Evolutionary conservation across 2,797 vertebrate genomes (phyloP).

Genomic region (Neostethus bicornis): DNA sequence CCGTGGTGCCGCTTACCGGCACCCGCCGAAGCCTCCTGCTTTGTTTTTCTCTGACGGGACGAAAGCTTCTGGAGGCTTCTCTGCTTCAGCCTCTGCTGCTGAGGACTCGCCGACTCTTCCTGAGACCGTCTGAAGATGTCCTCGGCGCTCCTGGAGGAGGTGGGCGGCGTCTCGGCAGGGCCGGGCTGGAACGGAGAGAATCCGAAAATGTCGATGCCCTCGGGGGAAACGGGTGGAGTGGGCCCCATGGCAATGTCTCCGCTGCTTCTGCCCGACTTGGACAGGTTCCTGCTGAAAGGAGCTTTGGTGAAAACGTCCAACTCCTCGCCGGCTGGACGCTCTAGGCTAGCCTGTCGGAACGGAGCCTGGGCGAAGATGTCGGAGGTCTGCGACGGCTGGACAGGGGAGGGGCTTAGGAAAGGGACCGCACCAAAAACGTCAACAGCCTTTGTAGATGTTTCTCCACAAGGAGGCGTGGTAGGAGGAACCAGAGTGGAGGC

Average conservation of each 20-base stretch:
- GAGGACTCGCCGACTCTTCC: constrained; percentile 84
- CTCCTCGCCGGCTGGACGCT: constrained; percentile 75
- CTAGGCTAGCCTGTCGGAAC: constrained; percentile 75
- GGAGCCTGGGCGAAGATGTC: constrained; percentile 77
- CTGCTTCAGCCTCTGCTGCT: constrained; percentile 89
- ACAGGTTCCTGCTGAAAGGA: constrained; percentile 88
- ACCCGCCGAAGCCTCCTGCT: constrained; percentile 81
- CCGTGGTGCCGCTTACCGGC: constrained; percentile 92
- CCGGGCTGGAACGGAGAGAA: constrained; percentile 89
- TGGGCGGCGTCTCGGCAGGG: constrained; percentile 46
- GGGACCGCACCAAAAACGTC: constrained; percentile 92
- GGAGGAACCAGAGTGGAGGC: constrained; percentile 34
- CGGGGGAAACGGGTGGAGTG: constrained; percentile 76
- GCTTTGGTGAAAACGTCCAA: constrained; percentile 96
- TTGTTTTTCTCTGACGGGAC: constrained; percentile 88
- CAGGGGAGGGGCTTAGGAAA: constrained; percentile 77
- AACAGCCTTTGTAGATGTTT: constrained; percentile 60
- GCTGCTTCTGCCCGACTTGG: constrained; percentile 67
- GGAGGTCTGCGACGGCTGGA: no score
- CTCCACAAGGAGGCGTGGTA: constrained; percentile 34
- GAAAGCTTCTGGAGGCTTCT: constrained; percentile 91
- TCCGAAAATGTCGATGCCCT: constrained; percentile 87
- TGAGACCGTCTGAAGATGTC: constrained; percentile 85
- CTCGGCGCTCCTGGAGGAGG: constrained; percentile 77
- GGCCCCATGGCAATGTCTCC: constrained; percentile 54